Evolutionary conservation across 2,113 vertebrate genomes (phyloP), one percentile per base, ranked within the genome.

Genomic region (Pygoscelis adeliae): DNA sequence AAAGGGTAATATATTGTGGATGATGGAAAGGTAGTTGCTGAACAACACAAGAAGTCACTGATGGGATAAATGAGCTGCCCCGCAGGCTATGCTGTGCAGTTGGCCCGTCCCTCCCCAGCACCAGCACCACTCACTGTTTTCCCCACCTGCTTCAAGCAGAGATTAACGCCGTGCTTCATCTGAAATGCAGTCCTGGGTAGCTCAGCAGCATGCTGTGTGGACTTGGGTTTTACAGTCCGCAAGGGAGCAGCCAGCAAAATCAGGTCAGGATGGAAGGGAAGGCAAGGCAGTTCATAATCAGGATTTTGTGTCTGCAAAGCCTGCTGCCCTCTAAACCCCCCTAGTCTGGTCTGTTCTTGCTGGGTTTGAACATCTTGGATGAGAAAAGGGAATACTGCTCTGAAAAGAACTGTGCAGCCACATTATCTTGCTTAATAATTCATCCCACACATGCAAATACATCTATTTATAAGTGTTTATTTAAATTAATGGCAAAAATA

Each of bases 1-100:
- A 18, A 8, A 40, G 34, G 18, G 13, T 4, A 18, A 21, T 5
- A 25, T 2, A 11, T 7, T 2, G 36, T 2, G 9, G 10, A 5
- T 1, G 25, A 5, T 4, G 36, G n/a, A 13, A 9, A 34, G 36
- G 61, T 18, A 16, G 16, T 3, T 6, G 11, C 27, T 6, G 32
- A 40, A 17, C 3, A 47, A 11, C 47, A 15, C n/a, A 12, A 53
- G 55, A 6, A 20, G 19, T 9, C n/a, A 23, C 30, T 5, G 26
- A 8, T 21, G 14, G 52, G 47, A 10, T 20, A 14, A 49, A 18
- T 4, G 12, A 23, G 42, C 44, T 40, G 17, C 49, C 36, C 36
- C 27, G 20, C 30, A 23, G 21, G 29, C 36, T 38, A 2, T 1
- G 30, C 71, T 1, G 22, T 4, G 25, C 49, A 7, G 34, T 20